A percentile compares a stretch with the other conserved stretches of the same genome.
Evolutionary conservation across 53 echinoderm and acorn worm genomes (phyloP).

Genomic region (Apostichopus leukothele): DNA sequence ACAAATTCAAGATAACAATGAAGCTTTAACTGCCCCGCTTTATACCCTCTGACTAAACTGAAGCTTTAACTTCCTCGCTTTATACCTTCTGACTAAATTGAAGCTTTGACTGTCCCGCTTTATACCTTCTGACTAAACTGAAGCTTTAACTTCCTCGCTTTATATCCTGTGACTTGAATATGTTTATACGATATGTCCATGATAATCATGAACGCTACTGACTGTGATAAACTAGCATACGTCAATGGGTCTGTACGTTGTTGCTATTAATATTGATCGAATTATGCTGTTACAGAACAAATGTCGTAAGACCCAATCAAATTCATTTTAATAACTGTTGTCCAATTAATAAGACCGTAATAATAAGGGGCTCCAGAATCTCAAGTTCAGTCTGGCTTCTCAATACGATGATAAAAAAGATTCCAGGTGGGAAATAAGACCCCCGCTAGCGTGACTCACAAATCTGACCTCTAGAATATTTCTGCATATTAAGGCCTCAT

Average conservation of each 20-base stretch:
- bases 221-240: neutral
- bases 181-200: too few relatives aligned
- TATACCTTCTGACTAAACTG: too few relatives aligned
- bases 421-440: neutral
- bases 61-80: too few relatives aligned
- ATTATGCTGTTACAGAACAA: neutral
- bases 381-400: neutral
- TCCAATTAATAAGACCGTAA: constrained; percentile 33
- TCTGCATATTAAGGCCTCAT: constrained; percentile 8
- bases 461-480: constrained; percentile 24
- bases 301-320: constrained; percentile 11
- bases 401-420: neutral
- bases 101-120: too few relatives aligned
- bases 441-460: constrained; percentile 3
- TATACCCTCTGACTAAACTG: too few relatives aligned
- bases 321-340: neutral
- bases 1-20: too few relatives aligned
- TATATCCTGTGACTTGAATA: too few relatives aligned
- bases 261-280: constrained; percentile 15
- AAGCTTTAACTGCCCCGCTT: too few relatives aligned
- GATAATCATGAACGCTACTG: too few relatives aligned
- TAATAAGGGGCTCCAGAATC: neutral
- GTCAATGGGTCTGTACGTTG: neutral
- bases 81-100: too few relatives aligned
- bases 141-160: too few relatives aligned